These are phyloP conservation scores for Pithys albifrons DNA, from an alignment of 2,113 vertebrate genomes.

Conservation along the genomic window DNA sequence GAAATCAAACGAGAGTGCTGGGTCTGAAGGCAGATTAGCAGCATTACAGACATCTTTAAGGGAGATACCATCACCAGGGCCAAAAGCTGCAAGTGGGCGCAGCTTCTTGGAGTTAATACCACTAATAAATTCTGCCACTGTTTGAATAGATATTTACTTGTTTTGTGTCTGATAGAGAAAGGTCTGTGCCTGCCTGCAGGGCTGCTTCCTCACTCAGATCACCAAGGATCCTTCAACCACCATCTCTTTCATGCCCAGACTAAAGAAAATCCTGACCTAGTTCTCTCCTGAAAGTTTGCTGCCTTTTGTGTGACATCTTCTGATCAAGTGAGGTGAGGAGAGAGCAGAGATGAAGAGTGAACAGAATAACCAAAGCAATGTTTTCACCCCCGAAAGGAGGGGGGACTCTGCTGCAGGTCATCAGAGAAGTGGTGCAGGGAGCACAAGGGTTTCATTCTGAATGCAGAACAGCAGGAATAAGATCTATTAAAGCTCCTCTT, in stretches of 20 bases:
- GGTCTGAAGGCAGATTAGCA: conserved; percentile 40
- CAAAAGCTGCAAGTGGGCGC: not conserved
- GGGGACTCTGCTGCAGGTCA: not conserved
- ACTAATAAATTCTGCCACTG: not conserved
- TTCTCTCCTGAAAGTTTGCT: not conserved
- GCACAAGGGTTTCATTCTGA: not conserved
- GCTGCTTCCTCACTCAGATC: not conserved
- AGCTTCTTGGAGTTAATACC: not conserved
- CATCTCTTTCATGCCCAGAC: not conserved
- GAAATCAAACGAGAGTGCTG: conserved; percentile 56
- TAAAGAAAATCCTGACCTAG: not conserved
- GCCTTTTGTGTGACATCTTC: not conserved
- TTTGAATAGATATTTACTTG: not conserved
- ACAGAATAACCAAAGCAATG: not conserved
- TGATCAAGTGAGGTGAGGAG: not conserved
- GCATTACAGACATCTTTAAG: not conserved
- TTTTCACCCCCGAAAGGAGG: not conserved
- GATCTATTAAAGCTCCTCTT: not conserved
- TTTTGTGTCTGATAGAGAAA: not conserved
- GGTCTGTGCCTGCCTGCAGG: not conserved
- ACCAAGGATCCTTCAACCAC: not conserved
- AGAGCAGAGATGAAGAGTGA: not conserved
- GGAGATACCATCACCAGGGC: not conserved
- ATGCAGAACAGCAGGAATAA: not conserved
- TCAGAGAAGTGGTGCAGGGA: not conserved